Evolutionary conservation across 2,888 invertebrate species (phyloP).

Genomic region (Andrena fulva): DNA sequence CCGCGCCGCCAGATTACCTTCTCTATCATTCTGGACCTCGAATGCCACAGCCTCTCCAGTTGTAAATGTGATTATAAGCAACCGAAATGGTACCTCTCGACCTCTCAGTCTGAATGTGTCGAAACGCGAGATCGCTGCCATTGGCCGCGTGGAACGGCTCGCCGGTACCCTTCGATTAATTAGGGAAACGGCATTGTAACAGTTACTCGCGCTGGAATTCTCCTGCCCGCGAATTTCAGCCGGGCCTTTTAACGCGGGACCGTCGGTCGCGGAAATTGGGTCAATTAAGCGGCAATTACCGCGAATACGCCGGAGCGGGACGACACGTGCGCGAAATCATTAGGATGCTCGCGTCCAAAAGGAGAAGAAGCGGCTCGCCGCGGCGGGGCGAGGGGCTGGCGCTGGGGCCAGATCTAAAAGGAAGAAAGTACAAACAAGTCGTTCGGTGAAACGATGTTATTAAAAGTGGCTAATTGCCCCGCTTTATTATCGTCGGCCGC

Average conservation of each 20-base stretch:
- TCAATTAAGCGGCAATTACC: slow-evolving; percentile 63
- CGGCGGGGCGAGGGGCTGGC: not conserved
- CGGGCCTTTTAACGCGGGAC: slow-evolving; percentile 22
- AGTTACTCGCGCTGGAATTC: slow-evolving; percentile 9
- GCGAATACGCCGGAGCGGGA: slow-evolving; percentile 17
- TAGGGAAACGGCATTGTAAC: slow-evolving; percentile 6
- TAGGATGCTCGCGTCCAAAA: slow-evolving; percentile 43
- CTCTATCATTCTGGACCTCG: no score
- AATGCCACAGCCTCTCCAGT: no score
- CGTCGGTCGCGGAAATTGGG: slow-evolving; percentile 58
- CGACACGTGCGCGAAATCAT: slow-evolving; percentile 62
- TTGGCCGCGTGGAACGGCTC: not conserved
- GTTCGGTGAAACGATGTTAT: slow-evolving; percentile 68
- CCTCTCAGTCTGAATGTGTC: no score
- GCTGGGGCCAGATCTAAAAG: slow-evolving; percentile 16
- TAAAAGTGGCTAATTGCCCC: slow-evolving; percentile 74
- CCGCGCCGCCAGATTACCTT: no score
- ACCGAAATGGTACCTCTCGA: no score
- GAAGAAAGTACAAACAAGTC: slow-evolving; percentile 66
- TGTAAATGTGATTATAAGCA: not conserved
- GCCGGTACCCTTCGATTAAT: slow-evolving; percentile 32
- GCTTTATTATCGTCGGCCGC: slow-evolving; percentile 67
- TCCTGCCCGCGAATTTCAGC: slow-evolving; percentile 18
- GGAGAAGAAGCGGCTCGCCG: not conserved
- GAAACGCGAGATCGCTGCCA: not conserved